phyloP scores from a whole-genome alignment of 2,797 vertebrate genomes.

The Amazona finschi region DNA sequence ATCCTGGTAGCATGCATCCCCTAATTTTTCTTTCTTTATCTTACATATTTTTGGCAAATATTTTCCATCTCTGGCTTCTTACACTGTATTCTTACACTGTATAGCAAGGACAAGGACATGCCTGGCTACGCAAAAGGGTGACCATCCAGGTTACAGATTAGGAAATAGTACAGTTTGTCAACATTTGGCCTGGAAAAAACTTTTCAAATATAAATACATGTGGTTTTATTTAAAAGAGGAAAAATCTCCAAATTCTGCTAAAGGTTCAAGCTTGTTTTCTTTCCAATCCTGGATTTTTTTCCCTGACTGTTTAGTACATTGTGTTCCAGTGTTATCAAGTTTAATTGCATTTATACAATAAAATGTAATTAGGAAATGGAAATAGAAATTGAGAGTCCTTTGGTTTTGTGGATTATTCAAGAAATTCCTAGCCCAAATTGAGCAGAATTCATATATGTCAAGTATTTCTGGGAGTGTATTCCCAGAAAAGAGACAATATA shows the following conservation, averaged over 20 bases:
- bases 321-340: conserved; percentile 27
- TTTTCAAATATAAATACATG: conserved; percentile 62
- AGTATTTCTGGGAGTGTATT: background rate
- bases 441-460: background rate
- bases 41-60: background rate
- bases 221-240: conserved; percentile 63
- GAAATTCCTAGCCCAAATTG: background rate
- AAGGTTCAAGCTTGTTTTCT: conserved; percentile 30
- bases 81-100: background rate
- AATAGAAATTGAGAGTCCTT: background rate
- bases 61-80: background rate
- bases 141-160: conserved; percentile 42
- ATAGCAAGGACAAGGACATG: background rate
- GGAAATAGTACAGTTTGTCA: conserved; percentile 56
- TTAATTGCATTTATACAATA: conserved; percentile 28
- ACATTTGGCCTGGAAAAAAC: conserved; percentile 41
- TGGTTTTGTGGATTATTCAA: background rate
- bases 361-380: background rate
- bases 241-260: conserved; percentile 19
- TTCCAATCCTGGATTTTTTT: conserved; percentile 16
- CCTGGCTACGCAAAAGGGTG: background rate
- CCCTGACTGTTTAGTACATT: conserved; percentile 17
- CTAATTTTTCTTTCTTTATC: background rate
- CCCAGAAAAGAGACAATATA: background rate
- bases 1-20: background rate